These are phyloP conservation scores for Scortum barcoo DNA, from an alignment of 2,113 vertebrate genomes.

Conservation along the genomic window DNA sequence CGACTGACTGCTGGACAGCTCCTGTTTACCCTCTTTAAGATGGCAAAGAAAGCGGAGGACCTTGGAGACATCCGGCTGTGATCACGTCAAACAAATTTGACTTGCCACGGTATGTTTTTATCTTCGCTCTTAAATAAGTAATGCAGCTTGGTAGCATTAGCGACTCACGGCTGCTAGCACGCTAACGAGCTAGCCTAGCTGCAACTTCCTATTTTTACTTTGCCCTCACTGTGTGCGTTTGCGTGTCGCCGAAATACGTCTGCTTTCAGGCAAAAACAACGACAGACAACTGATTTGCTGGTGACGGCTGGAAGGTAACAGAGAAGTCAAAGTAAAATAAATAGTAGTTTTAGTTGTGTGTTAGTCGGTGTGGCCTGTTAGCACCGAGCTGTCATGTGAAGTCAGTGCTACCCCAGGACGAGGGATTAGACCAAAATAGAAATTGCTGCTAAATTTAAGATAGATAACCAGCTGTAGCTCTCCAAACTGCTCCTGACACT, in stretches of 20 bases:
- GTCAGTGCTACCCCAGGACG: constrained; percentile 27
- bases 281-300: rapidly evolving
- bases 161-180: constrained; percentile 15
- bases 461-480: rapidly evolving
- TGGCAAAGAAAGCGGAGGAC: constrained; percentile 59
- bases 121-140: neutral
- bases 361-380: constrained; percentile 32
- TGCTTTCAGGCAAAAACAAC: neutral
- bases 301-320: neutral
- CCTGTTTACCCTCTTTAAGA: constrained; percentile 29
- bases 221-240: too few species aligned
- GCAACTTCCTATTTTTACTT: constrained; percentile 64
- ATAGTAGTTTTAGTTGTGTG: neutral
- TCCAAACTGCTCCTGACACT: too few species aligned
- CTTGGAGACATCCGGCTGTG: constrained; percentile 34
- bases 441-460: constrained; percentile 17
- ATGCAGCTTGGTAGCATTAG: constrained; percentile 4
- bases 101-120: constrained; percentile 47
- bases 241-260: rapidly evolving
- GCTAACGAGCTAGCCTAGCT: constrained; percentile 30
- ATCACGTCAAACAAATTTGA: neutral
- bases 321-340: neutral
- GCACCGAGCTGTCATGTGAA: constrained; percentile 45
- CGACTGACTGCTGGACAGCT: neutral
- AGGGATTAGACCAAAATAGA: constrained; percentile 26